Conservation (phyloP, 2,797 vertebrate species). For the Platyrinchus mystaceus region DNA sequence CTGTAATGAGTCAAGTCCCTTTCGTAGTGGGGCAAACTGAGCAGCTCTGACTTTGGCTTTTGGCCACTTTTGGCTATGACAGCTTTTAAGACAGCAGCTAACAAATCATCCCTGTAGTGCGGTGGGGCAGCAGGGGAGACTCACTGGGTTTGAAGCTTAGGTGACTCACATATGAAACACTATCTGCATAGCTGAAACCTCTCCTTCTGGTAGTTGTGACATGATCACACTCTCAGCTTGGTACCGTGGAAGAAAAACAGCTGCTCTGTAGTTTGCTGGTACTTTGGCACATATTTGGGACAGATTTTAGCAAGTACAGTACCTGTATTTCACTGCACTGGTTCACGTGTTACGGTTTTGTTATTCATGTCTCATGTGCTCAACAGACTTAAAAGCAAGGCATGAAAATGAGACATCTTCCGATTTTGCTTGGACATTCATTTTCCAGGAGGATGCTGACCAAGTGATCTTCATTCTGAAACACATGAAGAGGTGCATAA, state of each 20-base stretch:
- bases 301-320: neutral
- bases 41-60: neutral
- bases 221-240: neutral
- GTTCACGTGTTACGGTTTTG: neutral
- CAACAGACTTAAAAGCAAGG: neutral
- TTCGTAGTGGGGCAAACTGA: neutral
- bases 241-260: neutral
- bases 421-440: neutral
- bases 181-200: neutral
- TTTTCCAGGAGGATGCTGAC: neutral
- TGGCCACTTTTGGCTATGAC: neutral
- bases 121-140: neutral
- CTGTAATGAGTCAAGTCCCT: neutral
- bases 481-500: neutral
- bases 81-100: neutral
- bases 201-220: neutral
- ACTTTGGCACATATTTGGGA: neutral
- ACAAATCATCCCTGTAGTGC: neutral
- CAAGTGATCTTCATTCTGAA: neutral
- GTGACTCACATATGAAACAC: neutral
- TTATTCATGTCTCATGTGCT: neutral
- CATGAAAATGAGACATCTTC: neutral
- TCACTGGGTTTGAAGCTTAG: neutral
- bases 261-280: neutral
- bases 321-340: neutral